Percentiles rank a stretch among this genome's conserved stretches.
These are phyloP conservation scores for Epizoanthus illoricatus DNA, from an alignment of 92 coral and sea anemone species.

Conservation along the genomic window DNA sequence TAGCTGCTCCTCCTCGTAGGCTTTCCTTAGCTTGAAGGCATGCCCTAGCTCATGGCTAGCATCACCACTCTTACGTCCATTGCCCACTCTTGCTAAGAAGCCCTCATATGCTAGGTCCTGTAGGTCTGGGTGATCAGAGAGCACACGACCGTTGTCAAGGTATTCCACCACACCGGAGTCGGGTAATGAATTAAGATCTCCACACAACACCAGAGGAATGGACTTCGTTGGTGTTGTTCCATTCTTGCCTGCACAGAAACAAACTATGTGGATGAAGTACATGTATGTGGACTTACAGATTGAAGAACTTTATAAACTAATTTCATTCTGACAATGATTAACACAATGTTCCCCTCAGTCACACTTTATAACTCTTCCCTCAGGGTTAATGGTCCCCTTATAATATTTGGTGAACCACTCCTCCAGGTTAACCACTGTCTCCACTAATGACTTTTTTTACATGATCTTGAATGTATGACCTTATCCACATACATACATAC, in stretches of 20 bases:
- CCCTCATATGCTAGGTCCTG: constrained; percentile 95
- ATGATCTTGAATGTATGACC: no score
- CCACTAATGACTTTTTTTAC: no score
- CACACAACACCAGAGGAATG: constrained; percentile 92
- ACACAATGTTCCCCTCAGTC: no score
- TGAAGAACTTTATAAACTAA: no score
- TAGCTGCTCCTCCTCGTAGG: constrained; percentile 85
- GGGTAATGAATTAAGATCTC: constrained; percentile 97
- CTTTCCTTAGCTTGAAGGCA: constrained; percentile 80
- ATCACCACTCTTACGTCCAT: constrained; percentile 81
- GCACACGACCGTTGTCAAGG: constrained; percentile 92
- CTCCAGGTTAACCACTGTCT: no score
- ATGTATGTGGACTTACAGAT: background rate
- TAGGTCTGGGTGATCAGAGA: constrained; percentile 91
- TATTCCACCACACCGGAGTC: constrained; percentile 95
- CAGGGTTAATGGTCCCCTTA: no score
- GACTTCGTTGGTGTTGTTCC: constrained; percentile 88
- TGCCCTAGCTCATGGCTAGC: constrained; percentile 86
- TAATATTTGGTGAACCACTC: no score
- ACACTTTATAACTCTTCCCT: no score
- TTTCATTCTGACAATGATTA: no score
- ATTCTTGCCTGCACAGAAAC: constrained; percentile 77
- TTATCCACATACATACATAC: no score
- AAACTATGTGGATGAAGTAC: background rate
- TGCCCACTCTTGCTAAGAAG: constrained; percentile 86